Evolutionary conservation across 2,888 invertebrate genomes (phyloP).

Genomic region (Rhodophaea formosa): DNA sequence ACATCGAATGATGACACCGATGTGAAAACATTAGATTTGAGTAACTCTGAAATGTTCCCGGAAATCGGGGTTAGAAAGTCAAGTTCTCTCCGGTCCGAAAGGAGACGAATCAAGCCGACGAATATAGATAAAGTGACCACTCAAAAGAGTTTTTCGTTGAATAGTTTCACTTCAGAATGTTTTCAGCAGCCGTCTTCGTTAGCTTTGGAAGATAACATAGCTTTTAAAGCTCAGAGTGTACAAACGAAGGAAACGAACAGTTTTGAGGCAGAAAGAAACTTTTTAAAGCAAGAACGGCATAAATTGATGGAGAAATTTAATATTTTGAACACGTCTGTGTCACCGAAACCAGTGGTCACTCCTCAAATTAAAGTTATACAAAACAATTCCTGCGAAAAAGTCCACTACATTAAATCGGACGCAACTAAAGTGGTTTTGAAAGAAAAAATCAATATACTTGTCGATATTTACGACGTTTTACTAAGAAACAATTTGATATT

Average conservation of each 20-base stretch:
- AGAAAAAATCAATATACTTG: slow-evolving; percentile 77
- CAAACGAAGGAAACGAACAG: slow-evolving; percentile 56
- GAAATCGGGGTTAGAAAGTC: slow-evolving; percentile 67
- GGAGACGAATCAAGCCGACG: slow-evolving; percentile 78
- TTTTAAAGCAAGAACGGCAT: slow-evolving; percentile 68
- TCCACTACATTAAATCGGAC: slow-evolving; percentile 61
- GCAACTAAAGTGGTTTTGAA: slow-evolving; percentile 68
- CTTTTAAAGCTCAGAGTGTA: slow-evolving; percentile 58
- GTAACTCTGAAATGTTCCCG: slow-evolving; percentile 67
- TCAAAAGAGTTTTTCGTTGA: slow-evolving; percentile 60
- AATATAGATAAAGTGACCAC: slow-evolving; percentile 55
- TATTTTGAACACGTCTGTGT: slow-evolving; percentile 52
- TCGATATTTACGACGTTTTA: slow-evolving; percentile 80
- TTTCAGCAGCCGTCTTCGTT: slow-evolving; percentile 58
- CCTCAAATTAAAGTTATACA: slow-evolving; percentile 61
- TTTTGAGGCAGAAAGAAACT: slow-evolving; percentile 65
- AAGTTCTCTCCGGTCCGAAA: slow-evolving; percentile 57
- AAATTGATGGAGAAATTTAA: slow-evolving; percentile 75
- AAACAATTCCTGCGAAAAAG: slow-evolving; percentile 47
- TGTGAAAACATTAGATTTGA: slow-evolving; percentile 56
- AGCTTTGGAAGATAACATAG: slow-evolving; percentile 59
- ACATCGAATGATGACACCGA: slow-evolving; percentile 51
- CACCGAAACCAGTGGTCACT: slow-evolving; percentile 43
- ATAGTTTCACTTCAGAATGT: slow-evolving; percentile 58
- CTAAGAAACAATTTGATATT: slow-evolving; percentile 82